Evolutionary conservation across 2,797 vertebrate genomes (phyloP).

Genomic region (Prionace glauca): DNA sequence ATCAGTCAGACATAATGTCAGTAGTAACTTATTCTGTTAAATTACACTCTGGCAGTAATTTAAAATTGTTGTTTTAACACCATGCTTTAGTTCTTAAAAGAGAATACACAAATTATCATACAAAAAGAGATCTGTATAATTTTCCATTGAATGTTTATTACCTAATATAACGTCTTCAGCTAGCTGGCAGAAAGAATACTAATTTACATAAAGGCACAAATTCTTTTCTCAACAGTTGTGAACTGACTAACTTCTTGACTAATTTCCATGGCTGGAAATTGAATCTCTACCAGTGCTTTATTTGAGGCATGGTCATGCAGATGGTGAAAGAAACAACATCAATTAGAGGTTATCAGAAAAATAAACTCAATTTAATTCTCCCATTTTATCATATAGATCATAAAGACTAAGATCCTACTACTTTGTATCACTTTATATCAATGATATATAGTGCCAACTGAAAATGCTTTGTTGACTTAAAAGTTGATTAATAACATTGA

Average conservation of each 20-base stretch:
- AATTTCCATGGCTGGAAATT: neutral
- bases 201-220: neutral
- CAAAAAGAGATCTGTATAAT: neutral
- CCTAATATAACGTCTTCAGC: neutral
- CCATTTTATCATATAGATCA: neutral
- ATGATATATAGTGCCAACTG: neutral
- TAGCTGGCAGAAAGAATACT: neutral
- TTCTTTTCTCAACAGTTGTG: no score
- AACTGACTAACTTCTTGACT: neutral
- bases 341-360: neutral
- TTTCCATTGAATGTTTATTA: neutral
- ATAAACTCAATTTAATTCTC: neutral
- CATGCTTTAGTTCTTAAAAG: neutral
- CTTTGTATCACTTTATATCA: neutral
- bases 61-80: neutral
- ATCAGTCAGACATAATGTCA: neutral
- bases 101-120: neutral
- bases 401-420: neutral
- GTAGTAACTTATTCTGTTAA: neutral
- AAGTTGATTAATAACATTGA: neutral
- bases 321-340: neutral
- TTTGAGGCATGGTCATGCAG: neutral
- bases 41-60: neutral
- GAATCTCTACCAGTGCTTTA: neutral
- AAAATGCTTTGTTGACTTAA: neutral